Evolutionary conservation across 1,140 invertebrate species (phyloP).

Genomic region (Leptopilina clavipes): DNA sequence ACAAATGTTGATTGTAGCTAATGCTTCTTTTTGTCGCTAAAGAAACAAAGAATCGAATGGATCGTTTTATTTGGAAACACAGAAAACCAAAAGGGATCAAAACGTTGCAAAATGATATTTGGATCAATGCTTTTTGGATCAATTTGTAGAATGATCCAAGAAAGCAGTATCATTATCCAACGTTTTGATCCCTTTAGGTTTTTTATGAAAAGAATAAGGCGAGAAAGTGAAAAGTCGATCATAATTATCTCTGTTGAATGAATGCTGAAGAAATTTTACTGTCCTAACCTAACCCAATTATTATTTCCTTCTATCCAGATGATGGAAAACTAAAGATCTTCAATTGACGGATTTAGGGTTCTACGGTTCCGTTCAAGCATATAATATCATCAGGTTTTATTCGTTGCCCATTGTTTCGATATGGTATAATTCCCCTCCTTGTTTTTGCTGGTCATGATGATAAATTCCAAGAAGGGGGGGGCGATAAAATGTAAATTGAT

Average conservation of each 20-base stretch:
- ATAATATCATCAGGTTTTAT: neutral
- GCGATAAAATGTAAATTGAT: neutral
- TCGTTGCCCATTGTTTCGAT: neutral
- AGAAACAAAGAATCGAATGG: too few relatives aligned
- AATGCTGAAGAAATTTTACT: conserved; percentile 34
- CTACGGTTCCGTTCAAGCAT: neutral
- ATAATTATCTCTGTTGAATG: neutral
- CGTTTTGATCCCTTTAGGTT: too few relatives aligned
- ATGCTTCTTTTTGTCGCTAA: too few relatives aligned
- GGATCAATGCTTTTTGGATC: too few relatives aligned
- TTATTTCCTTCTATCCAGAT: conserved; percentile 28
- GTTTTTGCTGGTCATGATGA: neutral
- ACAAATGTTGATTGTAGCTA: too few relatives aligned
- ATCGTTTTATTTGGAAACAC: too few relatives aligned
- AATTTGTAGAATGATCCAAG: too few relatives aligned
- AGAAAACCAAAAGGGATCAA: too few relatives aligned
- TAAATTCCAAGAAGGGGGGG: neutral
- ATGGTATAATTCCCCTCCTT: neutral
- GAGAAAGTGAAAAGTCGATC: neutral
- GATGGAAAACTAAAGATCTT: neutral
- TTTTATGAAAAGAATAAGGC: too few relatives aligned
- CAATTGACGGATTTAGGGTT: neutral
- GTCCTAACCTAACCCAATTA: conserved; percentile 35
- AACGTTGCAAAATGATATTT: too few relatives aligned
- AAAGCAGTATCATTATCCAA: too few relatives aligned